These are phyloP conservation scores for Drosophila kambysellisi DNA, from an alignment of 2,888 invertebrate species.

Conservation along the genomic window DNA sequence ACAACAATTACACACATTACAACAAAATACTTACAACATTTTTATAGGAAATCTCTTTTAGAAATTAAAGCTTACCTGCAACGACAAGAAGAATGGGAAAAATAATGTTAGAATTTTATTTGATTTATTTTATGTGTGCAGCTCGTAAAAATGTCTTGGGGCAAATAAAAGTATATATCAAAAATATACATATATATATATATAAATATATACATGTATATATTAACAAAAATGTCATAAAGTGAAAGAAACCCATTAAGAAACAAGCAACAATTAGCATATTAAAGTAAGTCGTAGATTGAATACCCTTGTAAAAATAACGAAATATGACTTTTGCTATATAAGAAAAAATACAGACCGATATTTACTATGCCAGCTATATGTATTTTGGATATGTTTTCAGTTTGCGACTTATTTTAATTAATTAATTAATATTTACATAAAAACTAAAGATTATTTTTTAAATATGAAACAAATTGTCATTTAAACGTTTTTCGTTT, in stretches of 20 bases:
- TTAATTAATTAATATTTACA: too few relatives aligned
- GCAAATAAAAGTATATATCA: background rate
- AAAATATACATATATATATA: background rate
- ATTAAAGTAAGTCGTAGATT: background rate
- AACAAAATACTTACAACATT: slow-evolving; percentile 48
- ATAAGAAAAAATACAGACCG: background rate
- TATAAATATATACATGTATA: background rate
- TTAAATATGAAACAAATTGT: too few relatives aligned
- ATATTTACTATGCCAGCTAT: background rate
- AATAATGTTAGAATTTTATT: slow-evolving; percentile 55
- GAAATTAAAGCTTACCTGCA: slow-evolving; percentile 66
- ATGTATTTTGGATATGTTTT: too few relatives aligned
- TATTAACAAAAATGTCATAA: slow-evolving; percentile 29
- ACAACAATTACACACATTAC: slow-evolving; percentile 41
- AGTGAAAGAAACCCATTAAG: slow-evolving; percentile 46
- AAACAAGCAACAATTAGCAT: background rate
- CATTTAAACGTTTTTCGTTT: too few relatives aligned
- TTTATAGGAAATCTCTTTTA: slow-evolving; percentile 22
- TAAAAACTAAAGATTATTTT: too few relatives aligned
- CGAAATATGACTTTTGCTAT: background rate
- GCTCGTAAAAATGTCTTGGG: slow-evolving; percentile 45
- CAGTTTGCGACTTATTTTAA: too few relatives aligned
- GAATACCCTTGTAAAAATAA: background rate
- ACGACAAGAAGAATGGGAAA: slow-evolving; percentile 44
- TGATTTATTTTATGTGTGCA: slow-evolving; percentile 32